Base-by-base conservation (phyloP, 2,797 vertebrate genomes). In the Cirrhinus molitorella region DNA sequence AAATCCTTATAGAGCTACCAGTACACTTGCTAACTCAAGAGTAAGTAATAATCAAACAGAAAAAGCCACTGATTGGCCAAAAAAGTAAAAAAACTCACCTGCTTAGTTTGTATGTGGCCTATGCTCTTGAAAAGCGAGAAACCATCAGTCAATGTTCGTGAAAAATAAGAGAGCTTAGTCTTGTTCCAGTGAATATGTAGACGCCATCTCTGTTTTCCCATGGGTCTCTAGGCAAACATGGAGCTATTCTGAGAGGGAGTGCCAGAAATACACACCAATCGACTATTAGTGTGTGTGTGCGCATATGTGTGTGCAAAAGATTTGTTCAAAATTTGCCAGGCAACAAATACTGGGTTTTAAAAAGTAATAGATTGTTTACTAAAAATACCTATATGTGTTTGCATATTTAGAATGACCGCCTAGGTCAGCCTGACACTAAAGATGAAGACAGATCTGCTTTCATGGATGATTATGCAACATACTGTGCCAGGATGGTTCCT, bases 211-310 rank as follows among this genome's bases (percentile, higher is more conserved):
- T 51, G 28, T 71, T 80, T 85, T 77, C 82, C 76, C 37, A 57
- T 31, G 51, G 83, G 93, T 95, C 90, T 91, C 94, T 84, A 88
- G 93, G 94, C 90, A 93, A 91, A 91, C 87, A 80, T 83, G 8
- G 16, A 77, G 90, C 93, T 95, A 94, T 95, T 94, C 88, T 91
- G 90, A 91, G 80, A 17, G 57, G 25, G 3, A 75, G 90, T 90
- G 89, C 93, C 89, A 91, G 85, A 88, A 93, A 94, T 94, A 94
- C 90, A 91, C 90, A 90, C 92, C 92, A 91, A 89, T 91, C 90
- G 63, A 81, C 68, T 83, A 71, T 78, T 83, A 86, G 79, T 78
- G 71, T 43, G 8, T 7, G 65, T 70, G 77, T 17, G 25, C 4
- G 49, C 23, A 47, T 76, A 47, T 73, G 66, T 86, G 76, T 78